Base-by-base conservation (phyloP, 2,888 invertebrate species). In the Micoletzkya japonica region DNA sequence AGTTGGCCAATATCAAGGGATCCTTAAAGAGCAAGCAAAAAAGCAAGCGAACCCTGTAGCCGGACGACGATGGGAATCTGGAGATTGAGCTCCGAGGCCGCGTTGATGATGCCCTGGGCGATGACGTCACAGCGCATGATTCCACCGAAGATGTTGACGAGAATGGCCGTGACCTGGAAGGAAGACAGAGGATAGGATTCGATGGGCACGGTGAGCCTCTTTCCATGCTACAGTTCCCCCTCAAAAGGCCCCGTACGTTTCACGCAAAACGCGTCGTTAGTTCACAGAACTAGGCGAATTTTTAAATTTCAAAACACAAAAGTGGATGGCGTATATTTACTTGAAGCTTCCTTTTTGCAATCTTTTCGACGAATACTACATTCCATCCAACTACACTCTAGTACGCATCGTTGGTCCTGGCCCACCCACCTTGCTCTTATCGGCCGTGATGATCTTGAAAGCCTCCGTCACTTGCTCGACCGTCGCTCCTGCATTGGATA, bases 91-190 rank as follows among this genome's bases (percentile, higher is more conserved):
- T 90, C 91, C 86, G 91, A 91, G 77, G 92, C 92, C 4, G 97
- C 96, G 73, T 91, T 90, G 14, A 96, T 92, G 81, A 98, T 93
- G 58, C 98, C 98, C 85, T 92, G 93, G 0, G 98, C 98, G 82
- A 99, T 93, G 1, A 93, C 95, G 20, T 92, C 93, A 88, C 98
- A 99, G 87, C 98, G 95, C 1, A 99, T 97, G 86, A 99, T 99
- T 71, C 98, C 95, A 77, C 95, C 98, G 89, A 99, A 98, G 2
- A 99, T 95, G 88, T 99, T 99, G 0, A 99, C 96, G 74, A 99
- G 90, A 81, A 99, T 92, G 4, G 93, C 91, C 86, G 94, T 93
- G 0, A 97, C 96, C 87, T 88, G 79, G 17, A 56, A 71, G 3
- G n/a, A 30, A 14, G 26, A 4, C 14, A 70, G 3, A 17, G 4